Percentiles rank a stretch among this genome's conserved stretches.
phyloP scores from a whole-genome alignment of 53 echinoderm and acorn worm species.

The Zoroaster sp. region DNA sequence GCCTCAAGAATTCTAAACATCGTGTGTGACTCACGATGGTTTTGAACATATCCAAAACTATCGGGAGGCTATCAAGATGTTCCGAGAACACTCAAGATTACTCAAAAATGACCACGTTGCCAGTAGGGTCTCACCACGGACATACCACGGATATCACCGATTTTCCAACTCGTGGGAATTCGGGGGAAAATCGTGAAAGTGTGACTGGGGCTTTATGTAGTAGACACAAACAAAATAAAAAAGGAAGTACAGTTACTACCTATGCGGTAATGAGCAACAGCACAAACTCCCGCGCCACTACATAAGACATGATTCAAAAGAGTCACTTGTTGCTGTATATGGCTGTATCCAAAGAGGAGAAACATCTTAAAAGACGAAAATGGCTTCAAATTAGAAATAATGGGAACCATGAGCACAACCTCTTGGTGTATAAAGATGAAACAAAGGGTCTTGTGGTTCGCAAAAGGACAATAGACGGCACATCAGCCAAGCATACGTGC shows the following conservation, averaged over 20 bases:
- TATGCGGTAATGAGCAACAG: constrained; percentile 17
- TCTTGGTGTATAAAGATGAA: background rate
- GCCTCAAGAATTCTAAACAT: too few relatives aligned
- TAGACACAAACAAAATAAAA: too few relatives aligned
- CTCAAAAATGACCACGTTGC: too few relatives aligned
- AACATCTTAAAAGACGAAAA: background rate
- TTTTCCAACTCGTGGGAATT: too few relatives aligned
- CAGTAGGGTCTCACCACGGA: too few relatives aligned
- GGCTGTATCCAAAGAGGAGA: constrained; percentile 9
- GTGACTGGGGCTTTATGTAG: too few relatives aligned
- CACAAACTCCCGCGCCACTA: constrained; percentile 19
- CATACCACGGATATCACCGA: too few relatives aligned
- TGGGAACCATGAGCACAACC: constrained; percentile 45
- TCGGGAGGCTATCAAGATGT: too few relatives aligned
- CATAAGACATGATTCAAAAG: constrained; percentile 2
- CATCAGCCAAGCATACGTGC: background rate
- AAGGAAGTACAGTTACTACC: constrained; percentile 22
- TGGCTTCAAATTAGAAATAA: constrained; percentile 55
- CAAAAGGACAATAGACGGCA: constrained; percentile 2
- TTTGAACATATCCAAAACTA: too few relatives aligned
- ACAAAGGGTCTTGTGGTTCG: background rate
- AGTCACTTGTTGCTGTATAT: constrained; percentile 28
- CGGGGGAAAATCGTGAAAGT: too few relatives aligned
- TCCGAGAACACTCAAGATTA: too few relatives aligned
- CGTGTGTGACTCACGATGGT: too few relatives aligned